A percentile compares a stretch with the other conserved stretches of the same genome.
Evolutionary conservation across 2,113 vertebrate species (phyloP).

Genomic region (Perca schrenkii): DNA sequence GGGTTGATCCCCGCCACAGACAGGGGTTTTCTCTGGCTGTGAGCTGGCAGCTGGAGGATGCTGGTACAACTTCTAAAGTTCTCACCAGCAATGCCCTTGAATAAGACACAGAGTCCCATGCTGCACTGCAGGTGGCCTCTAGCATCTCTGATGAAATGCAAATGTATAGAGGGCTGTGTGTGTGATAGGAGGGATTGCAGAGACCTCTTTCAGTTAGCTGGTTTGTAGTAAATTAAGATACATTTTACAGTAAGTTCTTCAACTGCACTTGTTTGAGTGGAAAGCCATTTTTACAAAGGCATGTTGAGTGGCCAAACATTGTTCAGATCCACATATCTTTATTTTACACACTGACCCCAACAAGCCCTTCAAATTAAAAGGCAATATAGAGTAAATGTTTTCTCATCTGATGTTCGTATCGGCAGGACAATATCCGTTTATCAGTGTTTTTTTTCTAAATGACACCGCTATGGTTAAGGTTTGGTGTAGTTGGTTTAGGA

Average conservation of each 20-base stretch:
- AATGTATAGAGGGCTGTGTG: slow-evolving; percentile 56
- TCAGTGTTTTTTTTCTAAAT: neutral
- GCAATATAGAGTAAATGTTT: neutral
- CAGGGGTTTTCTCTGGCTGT: slow-evolving; percentile 77
- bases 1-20: slow-evolving; percentile 80
- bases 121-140: slow-evolving; percentile 71
- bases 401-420: neutral
- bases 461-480: neutral
- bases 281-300: slow-evolving; percentile 5
- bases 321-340: neutral
- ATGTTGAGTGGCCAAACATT: neutral
- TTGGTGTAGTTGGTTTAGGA: neutral
- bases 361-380: neutral
- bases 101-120: slow-evolving; percentile 71
- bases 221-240: slow-evolving; percentile 7
- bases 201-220: slow-evolving; percentile 18
- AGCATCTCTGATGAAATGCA: slow-evolving; percentile 71
- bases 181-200: slow-evolving; percentile 17
- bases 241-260: neutral
- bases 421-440: neutral
- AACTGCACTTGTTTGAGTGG: neutral
- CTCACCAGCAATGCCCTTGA: slow-evolving; percentile 78
- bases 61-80: slow-evolving; percentile 78
- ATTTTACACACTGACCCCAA: neutral
- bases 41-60: slow-evolving; percentile 77